Conservation (phyloP, 1,140 invertebrate genomes). For the Diploscapter pachys region DNA sequence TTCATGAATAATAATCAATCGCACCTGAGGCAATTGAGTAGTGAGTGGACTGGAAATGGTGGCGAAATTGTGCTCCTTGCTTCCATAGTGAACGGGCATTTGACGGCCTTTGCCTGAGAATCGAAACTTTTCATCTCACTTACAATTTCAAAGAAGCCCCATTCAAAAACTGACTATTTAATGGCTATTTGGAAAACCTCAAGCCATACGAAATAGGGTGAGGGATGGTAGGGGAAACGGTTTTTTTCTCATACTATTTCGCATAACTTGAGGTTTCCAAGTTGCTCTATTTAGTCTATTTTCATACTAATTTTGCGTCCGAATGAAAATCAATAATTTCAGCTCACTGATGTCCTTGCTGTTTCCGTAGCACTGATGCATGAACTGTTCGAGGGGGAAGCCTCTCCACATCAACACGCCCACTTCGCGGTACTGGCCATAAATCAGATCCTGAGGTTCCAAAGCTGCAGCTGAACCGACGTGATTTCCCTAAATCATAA, state of each 20-base stretch:
- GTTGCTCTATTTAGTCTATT: too few relatives aligned
- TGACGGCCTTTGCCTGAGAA: slow-evolving; percentile 52
- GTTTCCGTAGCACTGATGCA: slow-evolving; percentile 97
- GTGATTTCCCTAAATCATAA: slow-evolving; percentile 61
- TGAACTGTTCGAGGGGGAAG: slow-evolving; percentile 77
- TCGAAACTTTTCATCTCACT: too few relatives aligned
- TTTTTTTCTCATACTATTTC: too few relatives aligned
- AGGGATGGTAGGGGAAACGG: too few relatives aligned
- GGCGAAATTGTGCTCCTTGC: slow-evolving; percentile 78
- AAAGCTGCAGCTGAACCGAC: slow-evolving; percentile 90
- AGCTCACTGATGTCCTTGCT: slow-evolving; percentile 77
- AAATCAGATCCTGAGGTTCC: slow-evolving; percentile 78
- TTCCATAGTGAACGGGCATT: slow-evolving; percentile 64
- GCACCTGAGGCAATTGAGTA: slow-evolving; percentile 88
- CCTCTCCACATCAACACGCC: slow-evolving; percentile 87
- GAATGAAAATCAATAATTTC: slow-evolving; percentile 1
- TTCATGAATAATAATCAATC: background rate
- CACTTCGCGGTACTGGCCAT: slow-evolving; percentile 89
- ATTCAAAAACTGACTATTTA: too few relatives aligned
- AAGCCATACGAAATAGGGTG: too few relatives aligned
- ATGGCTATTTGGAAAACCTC: too few relatives aligned
- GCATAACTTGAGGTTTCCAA: too few relatives aligned
- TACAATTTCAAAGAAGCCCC: too few relatives aligned
- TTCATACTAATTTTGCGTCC: too few relatives aligned
- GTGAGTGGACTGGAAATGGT: slow-evolving; percentile 90